A percentile compares a stretch with the other conserved stretches of the same genome.
phyloP scores from a whole-genome alignment of 2,797 vertebrate species.

The Sciaenops ocellatus region DNA sequence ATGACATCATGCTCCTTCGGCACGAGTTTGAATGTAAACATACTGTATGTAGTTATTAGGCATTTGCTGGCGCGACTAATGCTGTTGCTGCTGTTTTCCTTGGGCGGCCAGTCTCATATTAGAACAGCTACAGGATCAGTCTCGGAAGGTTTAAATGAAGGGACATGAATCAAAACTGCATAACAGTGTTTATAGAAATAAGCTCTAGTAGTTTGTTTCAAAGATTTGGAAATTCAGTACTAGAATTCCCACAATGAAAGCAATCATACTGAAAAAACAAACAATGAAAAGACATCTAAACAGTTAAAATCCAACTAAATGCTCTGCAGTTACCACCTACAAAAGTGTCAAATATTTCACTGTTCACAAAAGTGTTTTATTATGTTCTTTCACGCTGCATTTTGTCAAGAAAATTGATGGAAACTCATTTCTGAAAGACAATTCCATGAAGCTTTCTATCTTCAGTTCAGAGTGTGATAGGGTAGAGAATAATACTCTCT shows the following conservation, averaged over 20 bases:
- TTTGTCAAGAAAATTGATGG: slow-evolving; percentile 13
- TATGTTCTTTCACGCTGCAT: slow-evolving; percentile 18
- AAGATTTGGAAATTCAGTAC: neutral
- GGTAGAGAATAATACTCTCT: neutral
- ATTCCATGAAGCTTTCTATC: slow-evolving; percentile 17
- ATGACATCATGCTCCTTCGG: neutral
- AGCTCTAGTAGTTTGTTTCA: slow-evolving; percentile 8
- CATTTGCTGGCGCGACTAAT: neutral
- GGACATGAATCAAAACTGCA: neutral
- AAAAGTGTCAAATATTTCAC: slow-evolving; percentile 19
- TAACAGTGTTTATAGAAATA: slow-evolving; percentile 5
- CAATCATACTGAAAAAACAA: slow-evolving; percentile 5
- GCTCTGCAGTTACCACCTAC: slow-evolving; percentile 10
- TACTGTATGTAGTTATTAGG: neutral
- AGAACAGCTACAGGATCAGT: neutral
- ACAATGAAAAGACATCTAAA: slow-evolving; percentile 11
- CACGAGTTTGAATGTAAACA: neutral
- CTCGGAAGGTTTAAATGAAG: neutral
- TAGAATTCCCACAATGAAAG: neutral
- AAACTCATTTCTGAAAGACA: slow-evolving; percentile 30
- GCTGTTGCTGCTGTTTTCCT: neutral
- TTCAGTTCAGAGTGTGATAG: neutral
- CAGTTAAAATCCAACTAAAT: slow-evolving; percentile 12
- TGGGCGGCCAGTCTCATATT: neutral
- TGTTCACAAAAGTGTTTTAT: slow-evolving; percentile 10